Conservation (phyloP, 2,113 vertebrate species). For the Entelurus aequoreus region DNA sequence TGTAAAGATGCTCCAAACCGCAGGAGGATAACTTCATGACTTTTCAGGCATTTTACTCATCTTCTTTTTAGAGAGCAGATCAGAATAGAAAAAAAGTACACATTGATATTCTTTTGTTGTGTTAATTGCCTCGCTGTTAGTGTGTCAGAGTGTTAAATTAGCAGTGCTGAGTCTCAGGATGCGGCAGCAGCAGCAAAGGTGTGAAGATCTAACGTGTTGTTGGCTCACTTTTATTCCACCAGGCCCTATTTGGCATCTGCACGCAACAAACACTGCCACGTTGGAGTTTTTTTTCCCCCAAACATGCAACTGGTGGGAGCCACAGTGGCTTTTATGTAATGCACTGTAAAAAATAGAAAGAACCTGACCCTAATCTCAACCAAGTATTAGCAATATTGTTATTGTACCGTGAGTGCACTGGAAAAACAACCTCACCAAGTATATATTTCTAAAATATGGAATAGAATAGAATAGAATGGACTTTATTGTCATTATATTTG, state of each 20-base stretch:
- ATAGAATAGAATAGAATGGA: too few relatives aligned
- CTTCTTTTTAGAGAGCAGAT: constrained; percentile 26
- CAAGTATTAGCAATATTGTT: too few relatives aligned
- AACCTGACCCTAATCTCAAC: too few relatives aligned
- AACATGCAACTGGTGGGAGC: constrained; percentile 8
- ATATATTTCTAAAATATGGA: too few relatives aligned
- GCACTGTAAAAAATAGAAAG: too few relatives aligned
- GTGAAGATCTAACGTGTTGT: constrained; percentile 15
- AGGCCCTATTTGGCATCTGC: constrained; percentile 28
- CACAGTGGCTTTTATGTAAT: too few relatives aligned
- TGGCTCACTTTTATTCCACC: constrained; percentile 42
- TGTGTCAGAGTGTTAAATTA: constrained; percentile 57
- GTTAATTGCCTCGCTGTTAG: constrained; percentile 44
- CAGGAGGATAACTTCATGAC: too few relatives aligned
- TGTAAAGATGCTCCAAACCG: not conserved
- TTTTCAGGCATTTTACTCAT: constrained; percentile 12
- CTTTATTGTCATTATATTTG: too few relatives aligned
- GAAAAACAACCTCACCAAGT: too few relatives aligned
- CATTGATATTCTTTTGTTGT: constrained; percentile 40
- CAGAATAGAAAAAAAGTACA: constrained; percentile 12
- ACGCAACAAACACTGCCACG: constrained; percentile 2
- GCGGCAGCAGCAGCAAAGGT: constrained; percentile 17
- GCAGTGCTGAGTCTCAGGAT: constrained; percentile 20
- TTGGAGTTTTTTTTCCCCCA: constrained; percentile 16
- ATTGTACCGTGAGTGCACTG: too few relatives aligned